A percentile compares a stretch with the other conserved stretches of the same genome.
phyloP scores from a whole-genome alignment of 2,888 invertebrate genomes.

The Galerucella nymphaeae region DNA sequence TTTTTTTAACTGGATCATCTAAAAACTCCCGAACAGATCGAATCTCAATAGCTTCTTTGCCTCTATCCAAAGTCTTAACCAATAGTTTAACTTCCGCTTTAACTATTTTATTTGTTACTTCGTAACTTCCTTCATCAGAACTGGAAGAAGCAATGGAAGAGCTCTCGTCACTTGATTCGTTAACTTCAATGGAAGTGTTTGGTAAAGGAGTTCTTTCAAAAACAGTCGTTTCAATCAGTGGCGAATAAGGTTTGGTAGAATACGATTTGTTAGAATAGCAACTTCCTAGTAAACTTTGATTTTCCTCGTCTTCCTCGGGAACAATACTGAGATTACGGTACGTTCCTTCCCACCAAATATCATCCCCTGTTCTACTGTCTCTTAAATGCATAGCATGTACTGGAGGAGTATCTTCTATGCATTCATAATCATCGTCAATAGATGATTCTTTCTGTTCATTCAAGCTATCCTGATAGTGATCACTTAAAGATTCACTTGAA shows the following conservation, averaged over 20 bases:
- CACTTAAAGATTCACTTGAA: slow-evolving; percentile 58
- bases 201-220: slow-evolving; percentile 14
- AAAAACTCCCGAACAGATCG: slow-evolving; percentile 63
- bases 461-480: slow-evolving; percentile 44
- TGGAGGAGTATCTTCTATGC: slow-evolving; percentile 53
- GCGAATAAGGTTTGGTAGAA: slow-evolving; percentile 36
- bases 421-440: slow-evolving; percentile 58
- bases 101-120: slow-evolving; percentile 55
- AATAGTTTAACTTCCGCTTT: slow-evolving; percentile 68
- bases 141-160: slow-evolving; percentile 44
- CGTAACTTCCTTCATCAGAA: slow-evolving; percentile 55
- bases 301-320: slow-evolving; percentile 65
- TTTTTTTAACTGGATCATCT: slow-evolving; percentile 47
- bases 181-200: slow-evolving; percentile 23
- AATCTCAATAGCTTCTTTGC: slow-evolving; percentile 67
- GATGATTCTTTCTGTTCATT: slow-evolving; percentile 44
- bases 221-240: slow-evolving; percentile 30
- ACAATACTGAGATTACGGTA: slow-evolving; percentile 64
- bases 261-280: slow-evolving; percentile 52
- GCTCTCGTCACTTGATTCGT: slow-evolving; percentile 40
- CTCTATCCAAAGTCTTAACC: slow-evolving; percentile 66
- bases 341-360: slow-evolving; percentile 64
- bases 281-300: slow-evolving; percentile 55
- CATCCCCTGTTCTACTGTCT: slow-evolving; percentile 49
- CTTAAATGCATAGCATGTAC: slow-evolving; percentile 49